Conservation (phyloP, 2,888 invertebrate species). For the Palloptera scutellata region DNA sequence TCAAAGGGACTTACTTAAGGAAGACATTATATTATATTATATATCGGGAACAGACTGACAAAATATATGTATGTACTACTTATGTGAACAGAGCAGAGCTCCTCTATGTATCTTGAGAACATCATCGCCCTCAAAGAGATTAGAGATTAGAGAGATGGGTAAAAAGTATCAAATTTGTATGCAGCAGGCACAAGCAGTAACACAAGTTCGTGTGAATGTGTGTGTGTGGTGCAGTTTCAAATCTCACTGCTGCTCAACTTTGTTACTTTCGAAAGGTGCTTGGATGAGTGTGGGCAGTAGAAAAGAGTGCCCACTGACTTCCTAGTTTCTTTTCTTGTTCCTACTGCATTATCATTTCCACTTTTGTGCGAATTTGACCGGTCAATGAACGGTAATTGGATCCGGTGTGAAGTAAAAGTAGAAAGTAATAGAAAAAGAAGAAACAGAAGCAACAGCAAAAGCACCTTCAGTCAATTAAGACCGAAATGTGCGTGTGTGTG, state of each 20-base stretch:
- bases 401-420: conserved; percentile 3
- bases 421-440: not conserved
- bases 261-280: not conserved
- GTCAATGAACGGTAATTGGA: not conserved
- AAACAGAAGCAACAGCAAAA: not conserved
- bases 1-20: conserved; percentile 23
- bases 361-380: no score
- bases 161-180: not conserved
- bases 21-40: not conserved
- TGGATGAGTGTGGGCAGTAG: not conserved
- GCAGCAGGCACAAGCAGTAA: not conserved
- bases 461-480: conserved; percentile 3
- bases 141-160: not conserved
- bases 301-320: no score
- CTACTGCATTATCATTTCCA: no score
- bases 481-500: not conserved
- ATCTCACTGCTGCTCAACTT: no score
- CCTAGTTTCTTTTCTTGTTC: no score
- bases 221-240: not conserved
- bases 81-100: no score
- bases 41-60: not conserved
- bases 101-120: not conserved
- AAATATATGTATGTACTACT: no score
- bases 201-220: not conserved
- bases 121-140: not conserved